Evolutionary conservation across 23 tunicate genomes (phyloP).

Genomic region (Clavelina lepadiformis): DNA sequence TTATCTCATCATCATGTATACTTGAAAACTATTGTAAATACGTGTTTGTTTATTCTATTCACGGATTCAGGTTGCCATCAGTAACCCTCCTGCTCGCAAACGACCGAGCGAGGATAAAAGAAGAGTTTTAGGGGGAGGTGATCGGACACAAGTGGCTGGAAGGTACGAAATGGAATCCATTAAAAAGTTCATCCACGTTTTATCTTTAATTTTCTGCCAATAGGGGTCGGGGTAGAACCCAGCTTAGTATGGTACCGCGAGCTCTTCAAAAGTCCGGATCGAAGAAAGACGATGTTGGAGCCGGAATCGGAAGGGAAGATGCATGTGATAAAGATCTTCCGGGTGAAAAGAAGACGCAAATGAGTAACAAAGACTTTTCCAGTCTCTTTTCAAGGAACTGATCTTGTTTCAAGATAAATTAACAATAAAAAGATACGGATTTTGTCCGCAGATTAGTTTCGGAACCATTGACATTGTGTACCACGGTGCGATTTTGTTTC

Average conservation of each 20-base stretch:
- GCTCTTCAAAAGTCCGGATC: constrained; percentile 21
- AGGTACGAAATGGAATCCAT: constrained; percentile 22
- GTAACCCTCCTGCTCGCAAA: constrained; percentile 84
- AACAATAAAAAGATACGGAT: too few species aligned
- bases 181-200: not conserved
- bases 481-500: too few species aligned
- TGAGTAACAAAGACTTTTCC: constrained; percentile 76
- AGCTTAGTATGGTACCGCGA: constrained; percentile 51
- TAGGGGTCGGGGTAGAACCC: constrained; percentile 75
- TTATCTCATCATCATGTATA: not conserved
- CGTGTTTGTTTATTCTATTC: not conserved
- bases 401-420: too few species aligned
- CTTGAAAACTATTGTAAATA: not conserved
- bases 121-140: constrained; percentile 22
- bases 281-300: not conserved
- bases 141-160: constrained; percentile 16
- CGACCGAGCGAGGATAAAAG: constrained; percentile 3
- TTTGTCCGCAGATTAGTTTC: too few species aligned
- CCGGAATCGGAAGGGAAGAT: not conserved
- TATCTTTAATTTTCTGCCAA: constrained; percentile 19
- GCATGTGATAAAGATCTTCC: constrained; percentile 6
- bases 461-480: too few species aligned
- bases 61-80: constrained; percentile 75
- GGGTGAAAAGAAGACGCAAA: constrained; percentile 1
- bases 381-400: constrained; percentile 33